Conservation (phyloP, 2,797 vertebrate species). For the Aldrovandia affinis region DNA sequence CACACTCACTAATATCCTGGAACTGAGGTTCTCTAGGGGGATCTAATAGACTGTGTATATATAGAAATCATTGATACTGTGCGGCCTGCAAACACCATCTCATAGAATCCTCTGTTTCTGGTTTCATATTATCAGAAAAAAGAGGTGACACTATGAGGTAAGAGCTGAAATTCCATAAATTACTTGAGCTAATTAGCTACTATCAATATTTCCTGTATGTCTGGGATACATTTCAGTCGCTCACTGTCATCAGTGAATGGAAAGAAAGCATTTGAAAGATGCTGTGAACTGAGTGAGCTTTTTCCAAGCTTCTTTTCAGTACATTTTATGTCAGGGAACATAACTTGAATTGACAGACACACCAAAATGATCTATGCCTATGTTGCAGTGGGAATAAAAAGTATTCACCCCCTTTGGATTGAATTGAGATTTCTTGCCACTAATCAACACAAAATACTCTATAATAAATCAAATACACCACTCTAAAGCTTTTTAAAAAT, state of each 20-base stretch:
- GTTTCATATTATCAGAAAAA: constrained; percentile 58
- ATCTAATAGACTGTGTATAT: constrained; percentile 63
- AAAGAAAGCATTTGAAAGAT: background rate
- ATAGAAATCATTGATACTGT: constrained; percentile 75
- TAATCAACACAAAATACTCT: too few relatives aligned
- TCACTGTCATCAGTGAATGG: too few relatives aligned
- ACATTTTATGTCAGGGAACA: too few relatives aligned
- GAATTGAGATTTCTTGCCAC: too few relatives aligned
- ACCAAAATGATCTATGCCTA: too few relatives aligned
- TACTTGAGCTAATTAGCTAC: background rate
- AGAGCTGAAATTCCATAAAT: background rate
- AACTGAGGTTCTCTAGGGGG: constrained; percentile 24
- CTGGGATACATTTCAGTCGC: too few relatives aligned
- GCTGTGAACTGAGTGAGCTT: background rate
- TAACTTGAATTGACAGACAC: too few relatives aligned
- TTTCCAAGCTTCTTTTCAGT: too few relatives aligned
- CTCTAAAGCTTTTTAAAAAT: too few relatives aligned
- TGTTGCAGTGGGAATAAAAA: too few relatives aligned
- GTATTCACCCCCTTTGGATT: too few relatives aligned
- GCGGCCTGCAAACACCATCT: constrained; percentile 76
- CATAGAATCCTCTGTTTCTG: constrained; percentile 73
- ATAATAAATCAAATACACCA: too few relatives aligned
- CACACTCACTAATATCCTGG: constrained; percentile 56
- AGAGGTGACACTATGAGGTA: background rate
- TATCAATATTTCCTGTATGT: background rate